A percentile compares a stretch with the other conserved stretches of the same genome.
Conservation (phyloP, 1,140 invertebrate genomes). For the Drosophila littoralis region DNA sequence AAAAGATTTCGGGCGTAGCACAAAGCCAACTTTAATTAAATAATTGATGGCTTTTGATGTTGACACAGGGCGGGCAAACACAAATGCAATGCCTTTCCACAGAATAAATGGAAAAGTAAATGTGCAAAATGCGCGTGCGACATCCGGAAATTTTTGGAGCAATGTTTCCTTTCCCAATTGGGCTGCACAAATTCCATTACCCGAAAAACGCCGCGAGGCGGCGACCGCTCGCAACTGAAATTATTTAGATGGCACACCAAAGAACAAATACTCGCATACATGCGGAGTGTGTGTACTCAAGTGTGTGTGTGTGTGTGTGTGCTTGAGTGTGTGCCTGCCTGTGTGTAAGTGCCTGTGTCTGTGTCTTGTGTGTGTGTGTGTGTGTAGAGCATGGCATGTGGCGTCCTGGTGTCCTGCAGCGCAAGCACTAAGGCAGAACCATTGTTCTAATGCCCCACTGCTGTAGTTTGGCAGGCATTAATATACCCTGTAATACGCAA, state of each 20-base stretch:
- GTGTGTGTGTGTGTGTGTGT: constrained; percentile 18
- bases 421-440: constrained; percentile 39
- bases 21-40: constrained; percentile 64
- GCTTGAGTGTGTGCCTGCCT: constrained; percentile 4
- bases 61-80: constrained; percentile 31
- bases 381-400: constrained; percentile 14
- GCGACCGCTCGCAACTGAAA: constrained; percentile 50
- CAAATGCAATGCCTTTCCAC: constrained; percentile 22
- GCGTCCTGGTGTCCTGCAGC: constrained; percentile 40
- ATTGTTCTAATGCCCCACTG: constrained; percentile 67
- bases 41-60: constrained; percentile 71
- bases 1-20: constrained; percentile 24
- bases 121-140: constrained; percentile 22
- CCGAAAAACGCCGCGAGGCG: constrained; percentile 30
- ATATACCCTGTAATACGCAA: constrained; percentile 26
- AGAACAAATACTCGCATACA: constrained; percentile 13
- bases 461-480: constrained; percentile 10
- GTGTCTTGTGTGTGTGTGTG: constrained; percentile 9
- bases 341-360: constrained; percentile 15
- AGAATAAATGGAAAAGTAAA: constrained; percentile 32
- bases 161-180: constrained; percentile 23
- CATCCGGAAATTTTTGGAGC: constrained; percentile 26
- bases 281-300: background rate
- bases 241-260: constrained; percentile 54
- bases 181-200: constrained; percentile 41